These are phyloP conservation scores for Notodonta ziczac DNA, from an alignment of 2,888 invertebrate species.

Conservation along the genomic window DNA sequence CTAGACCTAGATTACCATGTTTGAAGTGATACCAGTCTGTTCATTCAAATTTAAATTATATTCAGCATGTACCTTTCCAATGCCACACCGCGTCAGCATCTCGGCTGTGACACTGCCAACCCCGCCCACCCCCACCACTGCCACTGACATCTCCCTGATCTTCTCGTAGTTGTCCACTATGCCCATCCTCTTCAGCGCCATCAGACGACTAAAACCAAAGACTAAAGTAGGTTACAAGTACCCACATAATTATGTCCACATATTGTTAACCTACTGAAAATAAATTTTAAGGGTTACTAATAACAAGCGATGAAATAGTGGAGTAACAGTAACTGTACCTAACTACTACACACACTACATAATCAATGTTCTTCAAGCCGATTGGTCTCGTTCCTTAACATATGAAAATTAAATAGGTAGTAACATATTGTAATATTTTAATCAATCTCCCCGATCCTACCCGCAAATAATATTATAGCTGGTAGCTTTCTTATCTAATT, in stretches of 20 bases:
- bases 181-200: constrained; percentile 99
- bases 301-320: too few relatives aligned
- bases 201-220: constrained; percentile 90
- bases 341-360: too few relatives aligned
- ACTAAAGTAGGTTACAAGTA: too few relatives aligned
- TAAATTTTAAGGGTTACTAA: too few relatives aligned
- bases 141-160: constrained; percentile 94
- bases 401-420: background rate
- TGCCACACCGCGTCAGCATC: constrained; percentile 99
- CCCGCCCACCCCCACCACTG: constrained; percentile 98
- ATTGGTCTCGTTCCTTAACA: too few relatives aligned
- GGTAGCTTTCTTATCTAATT: background rate
- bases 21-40: too few relatives aligned
- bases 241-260: too few relatives aligned
- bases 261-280: too few relatives aligned
- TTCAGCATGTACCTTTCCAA: constrained; percentile 90
- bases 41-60: too few relatives aligned
- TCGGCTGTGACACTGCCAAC: constrained; percentile 99
- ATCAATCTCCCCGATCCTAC: background rate
- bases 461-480: background rate
- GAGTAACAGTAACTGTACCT: too few relatives aligned
- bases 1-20: too few relatives aligned
- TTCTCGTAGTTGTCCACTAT: constrained; percentile 99
- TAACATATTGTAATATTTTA: constrained; percentile 23
- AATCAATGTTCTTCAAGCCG: too few relatives aligned